Evolutionary conservation across 2,797 vertebrate genomes (phyloP), one percentile per base, ranked within the genome.

Genomic region (Delichon dasypus): DNA sequence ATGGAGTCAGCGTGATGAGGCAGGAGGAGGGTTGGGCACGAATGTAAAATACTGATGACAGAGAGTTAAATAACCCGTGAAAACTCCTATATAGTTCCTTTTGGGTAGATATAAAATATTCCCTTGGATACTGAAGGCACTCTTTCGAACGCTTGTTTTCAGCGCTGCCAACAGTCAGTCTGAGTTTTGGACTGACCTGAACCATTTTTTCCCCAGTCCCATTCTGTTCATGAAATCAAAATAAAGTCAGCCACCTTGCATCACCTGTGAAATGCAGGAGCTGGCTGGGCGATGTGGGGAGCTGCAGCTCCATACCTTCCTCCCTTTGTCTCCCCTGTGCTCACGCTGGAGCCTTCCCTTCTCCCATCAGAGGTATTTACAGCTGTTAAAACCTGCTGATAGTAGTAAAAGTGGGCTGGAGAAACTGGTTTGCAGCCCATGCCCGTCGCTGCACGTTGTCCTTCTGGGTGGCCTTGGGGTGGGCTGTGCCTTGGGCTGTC

Each of bases 361-460:
- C 42, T 67, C 57, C 9, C 2, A 13, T n/a, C 5, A 7, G 67
- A 87, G 54, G 20, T 42, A 50, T 36, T 85, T 77, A 75, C 27
- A 80, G 16, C 90, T 76, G 34, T 62, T 22, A 68, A 57, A 80
- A 30, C 40, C 65, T 77, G 40, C 30, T 75, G 80, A 14, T 62
- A 60, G 30, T 42, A 47, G 45, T 26, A 55, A 70, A 40, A 4
- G 17, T 11, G 30, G 27, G 50, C 65, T 80, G 62, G 72, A 92
- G 85, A 54, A 78, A 47, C 32, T 29, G 34, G 13, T 76, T 66
- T 89, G 53, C 87, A 50, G 34, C 19, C 29, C 2, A 1, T 45
- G 48, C 8, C 3, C 3, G 0, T 57, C 0, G 1, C 27, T 77
- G 58, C 4, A 0, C 44, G 7, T 78, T 81, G 50, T 61, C 40